Conservation (phyloP, 2,797 vertebrate species). For the Podarcis lilfordi region DNA sequence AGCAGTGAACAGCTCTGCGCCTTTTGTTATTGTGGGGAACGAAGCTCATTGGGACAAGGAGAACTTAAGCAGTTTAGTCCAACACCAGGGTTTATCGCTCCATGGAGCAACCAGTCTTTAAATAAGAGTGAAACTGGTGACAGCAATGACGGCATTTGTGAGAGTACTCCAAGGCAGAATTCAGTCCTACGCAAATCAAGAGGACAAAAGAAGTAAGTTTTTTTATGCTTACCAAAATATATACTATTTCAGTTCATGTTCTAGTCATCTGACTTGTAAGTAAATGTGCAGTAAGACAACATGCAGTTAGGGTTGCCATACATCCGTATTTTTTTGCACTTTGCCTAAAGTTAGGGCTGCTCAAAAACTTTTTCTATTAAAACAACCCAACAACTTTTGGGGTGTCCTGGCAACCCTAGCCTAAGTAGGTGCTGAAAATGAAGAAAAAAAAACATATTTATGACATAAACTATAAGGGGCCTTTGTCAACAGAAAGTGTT, state of each 20-base stretch:
- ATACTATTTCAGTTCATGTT: background rate
- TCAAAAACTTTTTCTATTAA: too few relatives aligned
- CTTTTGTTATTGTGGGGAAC: conserved; percentile 96
- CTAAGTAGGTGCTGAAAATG: background rate
- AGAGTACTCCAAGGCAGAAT: conserved; percentile 77
- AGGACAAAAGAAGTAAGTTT: conserved; percentile 86
- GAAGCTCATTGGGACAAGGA: conserved; percentile 97
- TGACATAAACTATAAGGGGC: background rate
- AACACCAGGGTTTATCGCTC: conserved; percentile 83
- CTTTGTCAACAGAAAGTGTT: background rate
- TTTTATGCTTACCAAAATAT: background rate
- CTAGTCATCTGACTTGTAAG: background rate
- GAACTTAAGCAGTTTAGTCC: conserved; percentile 89
- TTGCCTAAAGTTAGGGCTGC: too few relatives aligned
- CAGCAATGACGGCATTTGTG: conserved; percentile 81
- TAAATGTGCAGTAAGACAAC: background rate
- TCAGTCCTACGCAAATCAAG: conserved; percentile 74
- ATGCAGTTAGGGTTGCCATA: accelerated
- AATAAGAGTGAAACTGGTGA: conserved; percentile 74
- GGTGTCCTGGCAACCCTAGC: too few relatives aligned
- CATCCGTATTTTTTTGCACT: too few relatives aligned
- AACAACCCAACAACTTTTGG: too few relatives aligned
- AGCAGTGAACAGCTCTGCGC: conserved; percentile 91
- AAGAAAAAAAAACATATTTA: background rate
- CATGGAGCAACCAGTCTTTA: conserved; percentile 76